Evolutionary conservation across 2,113 vertebrate genomes (phyloP), one percentile per base, ranked within the genome.

Genomic region (Cyanoderma ruficeps): DNA sequence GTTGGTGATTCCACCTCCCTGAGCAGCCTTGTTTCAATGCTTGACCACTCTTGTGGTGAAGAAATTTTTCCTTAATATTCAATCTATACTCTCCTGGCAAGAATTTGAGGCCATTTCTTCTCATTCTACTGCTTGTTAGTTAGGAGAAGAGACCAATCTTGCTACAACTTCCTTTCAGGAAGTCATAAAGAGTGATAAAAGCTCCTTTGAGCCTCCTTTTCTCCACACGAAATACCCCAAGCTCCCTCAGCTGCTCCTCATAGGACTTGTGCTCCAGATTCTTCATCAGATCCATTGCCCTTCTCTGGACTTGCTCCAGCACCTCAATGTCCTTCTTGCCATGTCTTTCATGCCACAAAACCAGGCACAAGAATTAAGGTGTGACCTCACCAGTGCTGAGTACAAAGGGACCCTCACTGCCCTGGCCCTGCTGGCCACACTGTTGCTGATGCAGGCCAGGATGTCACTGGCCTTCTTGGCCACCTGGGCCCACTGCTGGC

Each of bases 141-240:
- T 33, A 21, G 39, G 15, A 47, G 16, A 35, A 49, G 42, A 88
- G 5, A 50, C 19, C 10, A 33, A 49, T 31, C 11, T 35, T 0
- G 0, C 41, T 35, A 35, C 3, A 30, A 1, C 5, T 23, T 41
- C 8, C 21, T 64, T 8, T 7, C 3, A 57, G 8, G 4, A 20
- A 33, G 22, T 27, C 18, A 14, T 13, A 33, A 68, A 41, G 11
- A 19, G 9, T 10, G 4, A 49, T 23, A 50, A 42, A 30, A 21
- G 11, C 13, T 55, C 31, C 17, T 42, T 14, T 6, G 31, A 80
- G 15, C 8, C 5, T 27, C 21, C 35, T 80, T 13, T 37, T 42
- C 52, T 57, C 11, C 25, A 31, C 10, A 31, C 12, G 15, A 19
- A 65, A 80, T 3, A 49, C 4, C 2, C 41, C 14, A 21, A 35